Percentiles rank a stretch among this genome's conserved stretches.
phyloP scores from a whole-genome alignment of 2,113 vertebrate species.

The Ancistrus triradiatus region DNA sequence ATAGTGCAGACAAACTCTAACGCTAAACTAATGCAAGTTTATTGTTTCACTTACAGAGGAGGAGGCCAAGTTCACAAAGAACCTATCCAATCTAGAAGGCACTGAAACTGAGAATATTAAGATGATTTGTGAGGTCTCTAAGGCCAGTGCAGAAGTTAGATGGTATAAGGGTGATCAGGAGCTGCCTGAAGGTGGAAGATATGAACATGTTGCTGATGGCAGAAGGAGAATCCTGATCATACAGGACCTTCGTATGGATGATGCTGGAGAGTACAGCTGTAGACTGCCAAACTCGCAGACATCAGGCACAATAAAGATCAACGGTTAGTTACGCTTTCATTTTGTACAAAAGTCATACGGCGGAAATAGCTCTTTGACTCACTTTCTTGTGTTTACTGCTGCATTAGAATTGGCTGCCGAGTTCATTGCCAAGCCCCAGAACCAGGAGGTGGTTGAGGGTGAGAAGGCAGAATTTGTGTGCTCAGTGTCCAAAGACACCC shows the following conservation, averaged over 20 bases:
- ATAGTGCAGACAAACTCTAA: background rate
- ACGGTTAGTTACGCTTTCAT: slow-evolving; percentile 66
- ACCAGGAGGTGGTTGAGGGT: slow-evolving; percentile 79
- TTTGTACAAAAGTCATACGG: no score
- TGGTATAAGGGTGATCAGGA: slow-evolving; percentile 92
- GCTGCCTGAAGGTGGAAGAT: slow-evolving; percentile 87
- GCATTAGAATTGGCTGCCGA: slow-evolving; percentile 82
- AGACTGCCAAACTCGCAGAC: slow-evolving; percentile 78
- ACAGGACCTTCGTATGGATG: slow-evolving; percentile 80
- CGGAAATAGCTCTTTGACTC: no score
- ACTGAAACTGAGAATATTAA: slow-evolving; percentile 91
- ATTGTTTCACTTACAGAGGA: slow-evolving; percentile 77
- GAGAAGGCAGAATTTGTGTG: slow-evolving; percentile 84
- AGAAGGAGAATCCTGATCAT: slow-evolving; percentile 86
- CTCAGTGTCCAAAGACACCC: slow-evolving; percentile 86
- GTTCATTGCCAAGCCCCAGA: slow-evolving; percentile 80
- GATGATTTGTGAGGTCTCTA: slow-evolving; percentile 93
- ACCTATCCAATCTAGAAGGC: slow-evolving; percentile 87
- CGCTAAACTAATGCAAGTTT: background rate
- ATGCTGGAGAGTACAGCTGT: slow-evolving; percentile 83
- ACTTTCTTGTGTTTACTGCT: slow-evolving; percentile 9
- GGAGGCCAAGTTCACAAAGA: slow-evolving; percentile 92
- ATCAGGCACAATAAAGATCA: slow-evolving; percentile 80
- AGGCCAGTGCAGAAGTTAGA: slow-evolving; percentile 80
- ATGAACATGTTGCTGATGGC: slow-evolving; percentile 83